Evolutionary conservation across 2,797 vertebrate species (phyloP), one percentile per base, ranked within the genome.

Genomic region (Muscicapa comitata): DNA sequence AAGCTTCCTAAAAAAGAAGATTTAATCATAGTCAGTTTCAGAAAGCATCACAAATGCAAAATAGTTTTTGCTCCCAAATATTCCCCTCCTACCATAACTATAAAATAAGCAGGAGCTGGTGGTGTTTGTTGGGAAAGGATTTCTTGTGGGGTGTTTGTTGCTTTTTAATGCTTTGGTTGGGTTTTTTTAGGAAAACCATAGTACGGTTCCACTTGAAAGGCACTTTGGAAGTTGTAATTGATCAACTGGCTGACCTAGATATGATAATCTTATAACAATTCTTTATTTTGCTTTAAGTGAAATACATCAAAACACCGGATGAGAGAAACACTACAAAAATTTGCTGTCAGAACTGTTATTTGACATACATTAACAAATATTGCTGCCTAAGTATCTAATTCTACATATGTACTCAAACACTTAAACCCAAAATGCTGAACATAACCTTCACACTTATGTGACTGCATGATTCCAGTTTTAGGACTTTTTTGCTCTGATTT

Each of bases 1-100:
- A 92, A 88, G 97, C 90, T 95, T 98, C 98, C 97, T 98, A 18
- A 57, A 48, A 42, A 90, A 77, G 33, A 25, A 19, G 10, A 21
- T 28, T n/a, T n/a, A 66, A 62, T 35, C 31, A 47, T 4, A 47
- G 35, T 19, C 6, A 25, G 47, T 76, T 92, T 63, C 17, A 23
- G 17, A 81, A 78, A 80, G 5, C 12, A 67, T 50, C 24, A 47
- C 10, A 86, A 88, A 75, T 48, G 4, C 16, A 20, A 84, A 71
- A 2, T 23, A 33, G 19, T 29, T 63, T 14, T 55, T 37, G 35
- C 8, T 88, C 31, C 7, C 13, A 38, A 74, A 31, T 3, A 11
- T 31, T 25, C 74, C 8, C 26, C 8, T 66, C 12, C 24, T 75
- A 35, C 38, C 43, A 40, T 38, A 89, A 2, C 19, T 81, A 54